Evolutionary conservation across 2,797 vertebrate genomes (phyloP), one percentile per base, ranked within the genome.

Genomic region (Vespertilio murinus): DNA sequence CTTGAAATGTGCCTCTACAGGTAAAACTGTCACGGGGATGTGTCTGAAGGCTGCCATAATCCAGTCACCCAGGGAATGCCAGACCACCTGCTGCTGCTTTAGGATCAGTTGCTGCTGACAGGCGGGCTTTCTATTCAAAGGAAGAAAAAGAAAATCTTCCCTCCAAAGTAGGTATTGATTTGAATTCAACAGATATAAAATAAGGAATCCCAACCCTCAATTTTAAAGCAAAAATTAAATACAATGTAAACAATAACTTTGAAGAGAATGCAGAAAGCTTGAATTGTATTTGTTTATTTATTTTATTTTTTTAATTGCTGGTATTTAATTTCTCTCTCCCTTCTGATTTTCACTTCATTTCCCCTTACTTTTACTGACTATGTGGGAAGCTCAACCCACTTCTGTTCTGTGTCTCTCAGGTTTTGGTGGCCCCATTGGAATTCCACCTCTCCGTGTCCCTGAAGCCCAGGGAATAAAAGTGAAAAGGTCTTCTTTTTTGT

Each of bases 221-320:
- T 85, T 79, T 70, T 71, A 75, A 86, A 40, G 71, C 8, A 75
- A 86, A 86, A 67, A 75, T 65, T 23, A 70, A 67, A 40, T 25
- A 28, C 87, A 65, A 52, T 2, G 40, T 54, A 84, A 91, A n/a
- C 23, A 93, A 28, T 89, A 33, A 65, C 22, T 75, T 59, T 47
- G 75, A 79, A 88, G 67, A 70, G 38, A 28, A 45, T 38, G 33
- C 23, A 71, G 25, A 33, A 89, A 92, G 3, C 30, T 85, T 64
- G 47, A 47, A 38, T 45, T 89, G 30, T n/a, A 87, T 93, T 88
- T 25, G 54, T 42, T 42, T 42, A 42, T 42, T 42, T 42, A 42
- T 42, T n/a, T n/a, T n/a, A n/a, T n/a, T n/a, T n/a, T 90, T 92
- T 88, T 28, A 64, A 94, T 86, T 88, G 52, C 28, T 86, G 69